Base-by-base conservation (phyloP, 2,113 vertebrate genomes). In the Eonycteris spelaea region DNA sequence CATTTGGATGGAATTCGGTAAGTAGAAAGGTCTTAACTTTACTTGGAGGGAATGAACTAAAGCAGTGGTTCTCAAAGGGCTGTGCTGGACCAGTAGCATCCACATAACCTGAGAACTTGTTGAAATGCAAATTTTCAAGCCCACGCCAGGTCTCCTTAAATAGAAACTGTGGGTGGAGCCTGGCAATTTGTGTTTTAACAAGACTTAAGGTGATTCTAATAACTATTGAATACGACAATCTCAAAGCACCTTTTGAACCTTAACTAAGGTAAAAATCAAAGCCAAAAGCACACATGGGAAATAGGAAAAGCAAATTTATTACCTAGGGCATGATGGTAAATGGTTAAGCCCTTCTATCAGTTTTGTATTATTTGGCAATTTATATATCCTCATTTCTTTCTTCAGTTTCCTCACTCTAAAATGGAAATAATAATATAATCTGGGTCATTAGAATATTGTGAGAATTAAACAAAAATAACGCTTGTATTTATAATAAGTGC, bases 361-460 rank as follows among this genome's bases (percentile, higher is more conserved):
- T 38, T 82, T 85, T 68, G 55, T 48, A 7, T 12, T 45, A 35
- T 68, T 79, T 4, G 33, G 59, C 61, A 91, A 71, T 21, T 59
- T 57, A 26, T 1, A 70, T 83, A 21, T 15, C 5, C 11, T 86
- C 38, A 70, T 70, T 89, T 79, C 5, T 53, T 35, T 68, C 65
- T 78, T 74, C 12, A 77, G n/a, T 67, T 93, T 92, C 33, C 70
- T 90, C 38, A n/a, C 70, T 92, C 48, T 83, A 83, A 94, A 75
- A 67, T 57, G 61, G 55, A 33, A 86, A 90, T 53, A 74, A 38
- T 57, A 82, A 30, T 73, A 87, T 8, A 1, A 59, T 73, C 40
- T 19, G 45, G 2, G 18, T 48, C n/a, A 59, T 21, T 30, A 79
- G 40, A 3, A 75, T 26, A 80, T 67, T 75, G 19, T 35, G 38